Conservation (phyloP, 2,888 invertebrate genomes). For the Acleris sparsana region DNA sequence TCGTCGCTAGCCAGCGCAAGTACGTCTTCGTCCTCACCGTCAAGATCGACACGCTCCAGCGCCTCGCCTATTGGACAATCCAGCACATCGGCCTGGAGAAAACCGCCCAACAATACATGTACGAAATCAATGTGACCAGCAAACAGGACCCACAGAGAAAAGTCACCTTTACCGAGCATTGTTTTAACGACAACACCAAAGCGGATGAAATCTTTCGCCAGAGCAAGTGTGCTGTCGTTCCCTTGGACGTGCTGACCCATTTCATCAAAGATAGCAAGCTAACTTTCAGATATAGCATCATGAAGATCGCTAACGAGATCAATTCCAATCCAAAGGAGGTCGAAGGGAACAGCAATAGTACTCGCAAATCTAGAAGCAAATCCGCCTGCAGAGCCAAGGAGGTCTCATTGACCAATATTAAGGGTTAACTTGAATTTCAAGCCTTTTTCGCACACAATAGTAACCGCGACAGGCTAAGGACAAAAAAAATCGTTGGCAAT, state of each 20-base stretch:
- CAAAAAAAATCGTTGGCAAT: no score
- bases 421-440: no score
- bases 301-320: constrained; percentile 48
- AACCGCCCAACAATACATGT: constrained; percentile 62
- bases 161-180: constrained; percentile 64
- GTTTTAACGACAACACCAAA: constrained; percentile 66
- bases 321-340: constrained; percentile 40
- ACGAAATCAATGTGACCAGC: constrained; percentile 67
- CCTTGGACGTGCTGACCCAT: constrained; percentile 56
- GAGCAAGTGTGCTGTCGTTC: constrained; percentile 66
- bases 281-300: constrained; percentile 63
- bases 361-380: no score
- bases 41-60: constrained; percentile 66
- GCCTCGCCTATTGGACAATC: constrained; percentile 67
- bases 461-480: no score
- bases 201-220: constrained; percentile 65
- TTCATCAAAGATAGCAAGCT: constrained; percentile 62
- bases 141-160: constrained; percentile 61
- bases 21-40: constrained; percentile 65
- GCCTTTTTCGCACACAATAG: no score
- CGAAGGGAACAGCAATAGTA: constrained; percentile 30
- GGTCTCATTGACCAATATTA: no score
- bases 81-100: constrained; percentile 69
- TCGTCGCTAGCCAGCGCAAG: constrained; percentile 58
- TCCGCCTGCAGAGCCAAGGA: no score